Percentiles rank a stretch among this genome's conserved stretches.
These are phyloP conservation scores for Scartelaos histophorus DNA, from an alignment of 2,113 vertebrate genomes.

Conservation along the genomic window DNA sequence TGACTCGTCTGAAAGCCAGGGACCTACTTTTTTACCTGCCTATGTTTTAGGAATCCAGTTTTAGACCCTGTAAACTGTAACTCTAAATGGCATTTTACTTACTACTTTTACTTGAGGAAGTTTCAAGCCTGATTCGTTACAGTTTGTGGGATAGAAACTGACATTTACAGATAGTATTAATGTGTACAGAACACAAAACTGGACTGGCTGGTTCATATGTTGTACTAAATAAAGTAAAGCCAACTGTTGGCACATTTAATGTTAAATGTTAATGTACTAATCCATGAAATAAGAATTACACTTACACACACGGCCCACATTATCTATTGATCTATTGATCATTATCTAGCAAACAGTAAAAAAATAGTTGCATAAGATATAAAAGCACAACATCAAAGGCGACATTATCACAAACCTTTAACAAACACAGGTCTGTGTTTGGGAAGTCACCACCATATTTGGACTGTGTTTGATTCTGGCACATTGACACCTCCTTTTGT, in stretches of 20 bases:
- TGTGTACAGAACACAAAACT: constrained; percentile 52
- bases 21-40: constrained; percentile 27
- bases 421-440: background rate
- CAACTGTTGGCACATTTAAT: background rate
- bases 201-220: constrained; percentile 53
- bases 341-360: background rate
- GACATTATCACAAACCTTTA: background rate
- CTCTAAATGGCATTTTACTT: constrained; percentile 37
- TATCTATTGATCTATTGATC: no score
- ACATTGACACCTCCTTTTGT: background rate
- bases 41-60: constrained; percentile 12
- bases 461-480: background rate
- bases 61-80: constrained; percentile 33
- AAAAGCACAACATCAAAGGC: background rate
- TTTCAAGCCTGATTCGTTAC: background rate
- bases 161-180: constrained; percentile 39
- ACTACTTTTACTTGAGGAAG: no score
- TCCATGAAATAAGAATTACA: background rate
- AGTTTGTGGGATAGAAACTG: constrained; percentile 13
- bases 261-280: constrained; percentile 29
- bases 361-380: background rate
- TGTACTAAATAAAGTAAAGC: constrained; percentile 17
- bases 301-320: background rate
- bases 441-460: background rate
- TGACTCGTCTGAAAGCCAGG: background rate